Conservation (phyloP, 2,797 vertebrate genomes). For the Naso thynnoides region DNA sequence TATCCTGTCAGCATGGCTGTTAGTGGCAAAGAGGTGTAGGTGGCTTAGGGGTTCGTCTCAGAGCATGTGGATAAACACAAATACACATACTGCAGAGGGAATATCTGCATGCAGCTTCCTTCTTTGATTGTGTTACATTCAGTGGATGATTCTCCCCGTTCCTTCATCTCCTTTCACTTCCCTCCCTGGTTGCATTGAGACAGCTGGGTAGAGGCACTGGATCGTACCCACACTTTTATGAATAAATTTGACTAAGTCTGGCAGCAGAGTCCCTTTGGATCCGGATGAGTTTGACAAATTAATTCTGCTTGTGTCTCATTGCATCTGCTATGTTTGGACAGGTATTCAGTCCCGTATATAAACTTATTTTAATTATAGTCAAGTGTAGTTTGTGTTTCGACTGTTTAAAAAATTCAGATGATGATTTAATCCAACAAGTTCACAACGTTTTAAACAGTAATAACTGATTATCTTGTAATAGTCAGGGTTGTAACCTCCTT, state of each 20-base stretch:
- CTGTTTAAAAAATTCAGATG: slow-evolving; percentile 1
- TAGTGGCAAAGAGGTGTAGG: too few species aligned
- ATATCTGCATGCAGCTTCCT: slow-evolving; percentile 26
- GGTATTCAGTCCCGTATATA: background rate
- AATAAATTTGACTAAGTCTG: slow-evolving; percentile 30
- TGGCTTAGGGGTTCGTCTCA: too few species aligned
- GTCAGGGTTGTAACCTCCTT: slow-evolving; percentile 69
- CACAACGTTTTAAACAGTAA: slow-evolving; percentile 59
- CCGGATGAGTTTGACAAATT: slow-evolving; percentile 31
- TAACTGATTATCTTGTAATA: slow-evolving; percentile 68
- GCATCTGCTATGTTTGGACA: slow-evolving; percentile 12
- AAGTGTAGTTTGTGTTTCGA: background rate
- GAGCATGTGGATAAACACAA: background rate
- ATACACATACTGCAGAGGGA: background rate
- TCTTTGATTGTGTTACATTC: slow-evolving; percentile 52
- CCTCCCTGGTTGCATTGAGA: slow-evolving; percentile 13
- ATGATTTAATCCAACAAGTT: slow-evolving; percentile 25
- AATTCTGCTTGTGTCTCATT: slow-evolving; percentile 29
- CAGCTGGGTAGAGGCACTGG: slow-evolving; percentile 28
- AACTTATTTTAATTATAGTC: background rate
- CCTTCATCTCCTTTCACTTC: slow-evolving; percentile 27
- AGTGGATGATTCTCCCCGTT: slow-evolving; percentile 42
- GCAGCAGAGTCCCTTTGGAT: slow-evolving; percentile 39
- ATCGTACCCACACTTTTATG: slow-evolving; percentile 17
- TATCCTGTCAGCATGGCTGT: slow-evolving; percentile 9